phyloP scores from a whole-genome alignment of 2,888 invertebrate species.

The Pachycephus smyrnensis region DNA sequence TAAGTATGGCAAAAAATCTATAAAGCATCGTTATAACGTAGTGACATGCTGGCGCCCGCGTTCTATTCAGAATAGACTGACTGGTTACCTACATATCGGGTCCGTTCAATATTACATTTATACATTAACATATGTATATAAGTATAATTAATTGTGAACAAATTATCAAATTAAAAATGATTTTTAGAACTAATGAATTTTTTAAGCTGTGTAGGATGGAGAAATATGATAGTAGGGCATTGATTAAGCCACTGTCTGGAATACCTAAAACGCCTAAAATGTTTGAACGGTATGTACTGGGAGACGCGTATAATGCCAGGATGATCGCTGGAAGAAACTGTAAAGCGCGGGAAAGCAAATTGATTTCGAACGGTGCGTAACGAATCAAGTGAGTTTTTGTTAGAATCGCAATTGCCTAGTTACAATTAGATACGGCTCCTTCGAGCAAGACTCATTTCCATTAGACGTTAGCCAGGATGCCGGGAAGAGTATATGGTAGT shows the following conservation, averaged over 20 bases:
- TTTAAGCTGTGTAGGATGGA: neutral
- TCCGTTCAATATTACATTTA: neutral
- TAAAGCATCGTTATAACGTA: slow-evolving; percentile 55
- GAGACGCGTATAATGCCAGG: neutral
- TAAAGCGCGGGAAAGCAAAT: slow-evolving; percentile 18
- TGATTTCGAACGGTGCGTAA: slow-evolving; percentile 23
- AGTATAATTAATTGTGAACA: neutral
- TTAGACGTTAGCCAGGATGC: neutral
- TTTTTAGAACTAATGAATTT: no score
- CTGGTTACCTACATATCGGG: neutral
- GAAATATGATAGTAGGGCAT: neutral
- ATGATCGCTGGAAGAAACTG: slow-evolving; percentile 13
- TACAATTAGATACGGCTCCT: slow-evolving; percentile 15
- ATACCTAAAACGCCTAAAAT: neutral
- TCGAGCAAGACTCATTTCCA: neutral
- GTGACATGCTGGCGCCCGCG: slow-evolving; percentile 56
- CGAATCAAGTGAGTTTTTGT: slow-evolving; percentile 20
- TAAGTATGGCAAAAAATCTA: slow-evolving; percentile 56
- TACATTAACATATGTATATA: neutral
- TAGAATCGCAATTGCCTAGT: slow-evolving; percentile 17
- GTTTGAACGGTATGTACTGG: neutral
- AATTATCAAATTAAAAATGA: neutral
- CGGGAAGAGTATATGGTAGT: neutral
- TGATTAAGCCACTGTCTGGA: neutral
- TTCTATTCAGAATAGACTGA: slow-evolving; percentile 22